A percentile compares a stretch with the other conserved stretches of the same genome.
Conservation (phyloP, 2,113 vertebrate species). For the Passer domesticus region DNA sequence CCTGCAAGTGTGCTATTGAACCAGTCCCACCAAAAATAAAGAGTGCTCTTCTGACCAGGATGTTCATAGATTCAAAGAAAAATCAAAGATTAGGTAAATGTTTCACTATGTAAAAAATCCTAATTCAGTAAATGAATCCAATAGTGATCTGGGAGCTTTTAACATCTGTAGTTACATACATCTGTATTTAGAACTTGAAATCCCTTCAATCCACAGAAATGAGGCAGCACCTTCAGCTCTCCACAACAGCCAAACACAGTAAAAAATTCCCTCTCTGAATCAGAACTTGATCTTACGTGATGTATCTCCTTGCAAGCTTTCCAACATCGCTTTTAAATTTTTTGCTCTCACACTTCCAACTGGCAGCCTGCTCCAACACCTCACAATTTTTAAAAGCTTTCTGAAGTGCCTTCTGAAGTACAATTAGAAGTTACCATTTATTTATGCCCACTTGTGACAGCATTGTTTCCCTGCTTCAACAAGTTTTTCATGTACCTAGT, state of each 20-base stretch:
- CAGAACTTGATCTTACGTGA: background rate
- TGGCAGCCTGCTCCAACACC: background rate
- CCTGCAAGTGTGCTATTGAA: background rate
- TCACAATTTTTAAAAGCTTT: background rate
- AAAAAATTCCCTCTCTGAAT: background rate
- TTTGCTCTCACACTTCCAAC: background rate
- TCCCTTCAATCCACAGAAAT: background rate
- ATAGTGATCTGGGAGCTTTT: background rate
- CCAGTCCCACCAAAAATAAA: background rate
- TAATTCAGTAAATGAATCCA: background rate
- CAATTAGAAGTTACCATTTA: background rate
- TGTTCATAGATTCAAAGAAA: background rate
- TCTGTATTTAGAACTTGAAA: background rate
- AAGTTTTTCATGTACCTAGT: background rate
- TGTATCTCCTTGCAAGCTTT: background rate
- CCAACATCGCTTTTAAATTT: background rate
- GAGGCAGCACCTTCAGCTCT: background rate
- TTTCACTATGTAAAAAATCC: background rate
- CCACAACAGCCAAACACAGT: background rate
- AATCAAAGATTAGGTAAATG: background rate
- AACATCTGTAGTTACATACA: background rate
- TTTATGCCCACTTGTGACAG: background rate
- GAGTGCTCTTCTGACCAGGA: background rate
- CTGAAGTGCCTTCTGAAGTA: background rate
- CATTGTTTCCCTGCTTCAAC: background rate